Conservation (phyloP, 1,140 invertebrate species). For the Monomorium pharaonis region DNA sequence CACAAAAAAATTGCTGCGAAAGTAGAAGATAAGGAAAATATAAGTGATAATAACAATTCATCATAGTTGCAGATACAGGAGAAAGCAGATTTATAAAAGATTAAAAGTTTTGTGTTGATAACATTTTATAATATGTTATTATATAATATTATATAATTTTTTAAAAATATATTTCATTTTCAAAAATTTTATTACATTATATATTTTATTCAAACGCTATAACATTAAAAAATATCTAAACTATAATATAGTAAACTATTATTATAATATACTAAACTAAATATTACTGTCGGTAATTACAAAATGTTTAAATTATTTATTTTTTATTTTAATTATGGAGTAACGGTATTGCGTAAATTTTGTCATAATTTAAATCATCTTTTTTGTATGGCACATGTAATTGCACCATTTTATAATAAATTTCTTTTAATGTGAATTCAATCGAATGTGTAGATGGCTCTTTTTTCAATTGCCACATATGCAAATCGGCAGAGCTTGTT, state of each 20-base stretch:
- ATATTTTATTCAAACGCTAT: no score
- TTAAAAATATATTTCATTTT: no score
- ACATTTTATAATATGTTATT: no score
- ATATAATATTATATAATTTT: no score
- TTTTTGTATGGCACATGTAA: neutral
- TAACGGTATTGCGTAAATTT: neutral
- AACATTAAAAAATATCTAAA: no score
- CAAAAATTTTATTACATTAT: no score
- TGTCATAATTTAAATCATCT: neutral
- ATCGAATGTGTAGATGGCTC: neutral
- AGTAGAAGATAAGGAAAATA: neutral
- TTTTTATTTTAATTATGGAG: neutral
- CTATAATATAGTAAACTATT: no score
- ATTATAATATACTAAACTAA: no score
- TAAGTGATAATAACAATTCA: neutral
- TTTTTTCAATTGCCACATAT: neutral
- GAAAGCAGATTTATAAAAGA: no score
- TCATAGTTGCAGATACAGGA: neutral
- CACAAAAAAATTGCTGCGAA: neutral
- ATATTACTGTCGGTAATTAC: no score
- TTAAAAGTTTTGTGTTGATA: no score
- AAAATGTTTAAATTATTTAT: neutral
- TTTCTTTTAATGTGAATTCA: neutral
- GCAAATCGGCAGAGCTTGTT: neutral
- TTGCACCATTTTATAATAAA: neutral